A percentile compares a stretch with the other conserved stretches of the same genome.
Evolutionary conservation across 2,888 invertebrate species (phyloP).

Genomic region (Bembecia ichneumoniformis): DNA sequence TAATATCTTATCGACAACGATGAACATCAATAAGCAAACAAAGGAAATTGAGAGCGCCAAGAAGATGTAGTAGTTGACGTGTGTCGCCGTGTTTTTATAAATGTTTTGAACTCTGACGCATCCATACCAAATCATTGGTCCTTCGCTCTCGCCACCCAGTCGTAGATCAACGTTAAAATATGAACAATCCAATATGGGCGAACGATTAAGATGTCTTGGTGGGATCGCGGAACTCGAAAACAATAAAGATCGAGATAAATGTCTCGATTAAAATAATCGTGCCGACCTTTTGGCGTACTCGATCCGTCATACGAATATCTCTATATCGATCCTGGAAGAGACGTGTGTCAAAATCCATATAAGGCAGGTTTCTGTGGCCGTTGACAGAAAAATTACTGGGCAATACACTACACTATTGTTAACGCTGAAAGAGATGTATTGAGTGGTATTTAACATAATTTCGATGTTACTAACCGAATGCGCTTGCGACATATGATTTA

Average conservation of each 20-base stretch:
- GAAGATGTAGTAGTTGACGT: too few species aligned
- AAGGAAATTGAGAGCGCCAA: neutral
- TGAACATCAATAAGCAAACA: neutral
- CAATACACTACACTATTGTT: constrained; percentile 33
- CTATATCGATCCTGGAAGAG: constrained; percentile 26
- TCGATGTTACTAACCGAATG: neutral
- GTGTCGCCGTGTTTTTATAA: too few species aligned
- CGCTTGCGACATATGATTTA: neutral
- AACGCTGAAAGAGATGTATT: constrained; percentile 34
- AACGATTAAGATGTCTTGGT: constrained; percentile 49
- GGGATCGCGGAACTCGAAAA: constrained; percentile 45
- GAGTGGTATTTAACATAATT: constrained; percentile 19
- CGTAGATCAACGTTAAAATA: constrained; percentile 28
- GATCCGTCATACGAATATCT: constrained; percentile 39
- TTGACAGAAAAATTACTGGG: constrained; percentile 49
- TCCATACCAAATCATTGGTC: constrained; percentile 39
- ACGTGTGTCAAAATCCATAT: constrained; percentile 45
- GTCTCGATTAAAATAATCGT: constrained; percentile 61
- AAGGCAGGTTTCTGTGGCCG: constrained; percentile 28
- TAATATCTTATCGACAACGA: too few species aligned
- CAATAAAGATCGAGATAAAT: constrained; percentile 57
- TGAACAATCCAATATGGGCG: constrained; percentile 37
- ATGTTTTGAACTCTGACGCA: neutral
- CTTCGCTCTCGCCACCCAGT: constrained; percentile 20
- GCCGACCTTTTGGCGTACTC: constrained; percentile 42